phyloP scores from a whole-genome alignment of 1,140 invertebrate species.

The Bombus ignitus region DNA sequence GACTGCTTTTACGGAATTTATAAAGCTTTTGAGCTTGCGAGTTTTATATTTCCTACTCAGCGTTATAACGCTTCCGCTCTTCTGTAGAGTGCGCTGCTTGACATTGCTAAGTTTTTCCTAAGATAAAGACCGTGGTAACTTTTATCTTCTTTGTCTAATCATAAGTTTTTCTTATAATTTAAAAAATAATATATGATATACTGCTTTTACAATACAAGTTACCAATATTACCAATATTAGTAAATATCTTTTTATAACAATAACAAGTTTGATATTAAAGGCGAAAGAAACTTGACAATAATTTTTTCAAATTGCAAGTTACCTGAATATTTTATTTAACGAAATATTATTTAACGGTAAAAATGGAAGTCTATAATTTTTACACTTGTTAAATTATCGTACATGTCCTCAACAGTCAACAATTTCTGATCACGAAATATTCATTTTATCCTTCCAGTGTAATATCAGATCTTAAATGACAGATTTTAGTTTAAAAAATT shows the following conservation, averaged over 20 bases:
- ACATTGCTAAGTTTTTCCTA: background rate
- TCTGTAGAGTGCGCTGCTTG: conserved; percentile 52
- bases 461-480: background rate
- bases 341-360: background rate
- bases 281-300: background rate
- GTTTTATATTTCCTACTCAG: background rate
- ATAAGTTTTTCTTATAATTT: background rate
- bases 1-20: conserved; percentile 43
- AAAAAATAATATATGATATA: background rate
- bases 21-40: conserved; percentile 33
- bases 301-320: background rate
- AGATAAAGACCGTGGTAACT: background rate
- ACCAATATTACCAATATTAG: background rate
- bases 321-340: background rate
- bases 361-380: background rate
- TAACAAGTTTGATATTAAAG: background rate
- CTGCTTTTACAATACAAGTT: background rate
- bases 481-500: background rate
- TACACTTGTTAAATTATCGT: background rate
- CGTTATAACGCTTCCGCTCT: conserved; percentile 7
- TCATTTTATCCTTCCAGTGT: background rate
- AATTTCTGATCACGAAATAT: background rate
- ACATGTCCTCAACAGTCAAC: background rate
- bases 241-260: background rate
- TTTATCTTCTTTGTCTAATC: background rate